phyloP scores from a whole-genome alignment of 2,888 invertebrate species.

The Trichopoda pennipes region DNA sequence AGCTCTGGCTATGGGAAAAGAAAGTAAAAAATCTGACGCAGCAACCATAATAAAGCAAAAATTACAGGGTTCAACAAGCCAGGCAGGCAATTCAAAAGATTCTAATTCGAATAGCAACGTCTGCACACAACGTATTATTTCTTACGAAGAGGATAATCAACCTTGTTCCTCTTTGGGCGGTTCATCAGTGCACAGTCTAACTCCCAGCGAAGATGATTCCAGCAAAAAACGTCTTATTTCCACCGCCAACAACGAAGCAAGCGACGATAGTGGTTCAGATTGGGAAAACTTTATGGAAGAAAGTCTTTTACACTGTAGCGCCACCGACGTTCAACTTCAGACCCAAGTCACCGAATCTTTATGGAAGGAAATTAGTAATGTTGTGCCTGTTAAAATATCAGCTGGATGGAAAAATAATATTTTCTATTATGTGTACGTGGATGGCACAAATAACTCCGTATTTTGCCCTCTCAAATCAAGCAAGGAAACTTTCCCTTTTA shows the following conservation, averaged over 20 bases:
- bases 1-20: conserved; percentile 61
- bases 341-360: conserved; percentile 87
- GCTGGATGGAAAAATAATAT: conserved; percentile 77
- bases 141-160: conserved; percentile 75
- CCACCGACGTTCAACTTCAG: conserved; percentile 72
- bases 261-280: conserved; percentile 84
- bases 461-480: conserved; percentile 75
- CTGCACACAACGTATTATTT: conserved; percentile 82
- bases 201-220: conserved; percentile 77
- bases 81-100: conserved; percentile 36
- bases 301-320: conserved; percentile 73
- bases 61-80: conserved; percentile 40
- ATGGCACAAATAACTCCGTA: conserved; percentile 73
- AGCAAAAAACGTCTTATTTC: conserved; percentile 73
- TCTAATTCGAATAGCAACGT: conserved; percentile 19
- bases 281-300: conserved; percentile 84
- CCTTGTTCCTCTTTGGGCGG: conserved; percentile 76
- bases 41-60: conserved; percentile 73
- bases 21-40: conserved; percentile 71
- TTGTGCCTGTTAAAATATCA: conserved; percentile 78
- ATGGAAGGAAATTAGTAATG: conserved; percentile 84
- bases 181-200: conserved; percentile 77
- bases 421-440: conserved; percentile 76
- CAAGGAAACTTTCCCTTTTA: conserved; percentile 82
- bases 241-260: conserved; percentile 62